phyloP scores from a whole-genome alignment of 2,888 invertebrate genomes.

The Isotomurus palustris region DNA sequence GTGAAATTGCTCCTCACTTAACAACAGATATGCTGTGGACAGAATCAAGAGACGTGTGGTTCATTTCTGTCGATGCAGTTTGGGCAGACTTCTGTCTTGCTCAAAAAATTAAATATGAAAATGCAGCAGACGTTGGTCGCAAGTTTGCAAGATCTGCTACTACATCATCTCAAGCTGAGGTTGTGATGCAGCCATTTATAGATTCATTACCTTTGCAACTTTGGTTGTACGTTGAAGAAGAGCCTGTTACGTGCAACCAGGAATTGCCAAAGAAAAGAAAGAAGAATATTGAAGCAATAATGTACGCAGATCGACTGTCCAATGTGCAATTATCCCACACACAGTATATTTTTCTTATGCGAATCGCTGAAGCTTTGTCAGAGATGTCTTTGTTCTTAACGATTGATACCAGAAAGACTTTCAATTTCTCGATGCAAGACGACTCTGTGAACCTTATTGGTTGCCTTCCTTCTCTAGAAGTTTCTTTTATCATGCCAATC shows the following conservation, averaged over 20 bases:
- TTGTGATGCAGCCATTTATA: conserved; percentile 58
- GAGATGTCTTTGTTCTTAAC: conserved; percentile 74
- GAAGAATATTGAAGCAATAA: conserved; percentile 69
- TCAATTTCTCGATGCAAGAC: conserved; percentile 52
- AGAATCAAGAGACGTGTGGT: conserved; percentile 82
- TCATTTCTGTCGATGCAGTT: conserved; percentile 77
- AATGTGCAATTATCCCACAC: conserved; percentile 90
- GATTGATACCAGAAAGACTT: conserved; percentile 65
- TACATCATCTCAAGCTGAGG: not conserved
- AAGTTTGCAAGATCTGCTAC: not conserved
- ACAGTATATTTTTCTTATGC: conserved; percentile 81
- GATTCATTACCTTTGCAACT: conserved; percentile 82
- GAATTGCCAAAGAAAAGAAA: conserved; percentile 15
- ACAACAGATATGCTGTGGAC: conserved; percentile 63
- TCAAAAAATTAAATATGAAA: conserved; percentile 3
- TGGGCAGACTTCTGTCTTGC: conserved; percentile 91
- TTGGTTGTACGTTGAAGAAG: conserved; percentile 56
- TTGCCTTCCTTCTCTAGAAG: conserved; percentile 42
- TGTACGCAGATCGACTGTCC: conserved; percentile 75
- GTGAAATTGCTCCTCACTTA: conserved; percentile 30
- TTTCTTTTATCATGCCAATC: conserved; percentile 41
- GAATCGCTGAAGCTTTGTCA: conserved; percentile 73
- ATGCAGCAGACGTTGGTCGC: not conserved
- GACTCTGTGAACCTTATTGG: conserved; percentile 41
- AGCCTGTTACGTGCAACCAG: not conserved